Conservation (phyloP, 2,888 invertebrate species). For the Kuschelorhynchus macadamiae region DNA sequence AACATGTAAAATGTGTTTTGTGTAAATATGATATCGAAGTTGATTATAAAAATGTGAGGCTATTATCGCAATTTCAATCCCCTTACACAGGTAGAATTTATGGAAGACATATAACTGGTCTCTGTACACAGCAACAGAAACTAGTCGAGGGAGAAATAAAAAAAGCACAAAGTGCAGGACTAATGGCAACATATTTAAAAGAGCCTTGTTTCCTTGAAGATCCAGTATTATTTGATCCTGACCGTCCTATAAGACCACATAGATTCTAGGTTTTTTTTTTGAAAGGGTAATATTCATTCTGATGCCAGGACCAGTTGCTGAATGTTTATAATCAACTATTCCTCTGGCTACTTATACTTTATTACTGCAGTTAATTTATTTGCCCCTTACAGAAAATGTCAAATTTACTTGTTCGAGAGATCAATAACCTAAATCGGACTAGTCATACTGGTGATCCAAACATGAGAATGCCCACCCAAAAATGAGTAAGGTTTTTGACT, state of each 20-base stretch:
- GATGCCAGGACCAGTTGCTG: too few relatives aligned
- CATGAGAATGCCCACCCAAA: too few relatives aligned
- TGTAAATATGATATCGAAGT: conserved; percentile 87
- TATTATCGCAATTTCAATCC: conserved; percentile 96
- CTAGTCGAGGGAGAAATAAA: conserved; percentile 80
- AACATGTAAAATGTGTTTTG: conserved; percentile 81
- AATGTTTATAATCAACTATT: too few relatives aligned
- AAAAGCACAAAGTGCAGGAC: conserved; percentile 83
- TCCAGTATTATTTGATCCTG: conserved; percentile 92
- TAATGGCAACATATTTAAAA: conserved; percentile 89
- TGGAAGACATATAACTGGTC: conserved; percentile 92
- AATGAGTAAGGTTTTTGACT: too few relatives aligned
- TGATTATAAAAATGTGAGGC: conserved; percentile 91
- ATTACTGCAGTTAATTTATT: too few relatives aligned
- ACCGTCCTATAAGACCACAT: conserved; percentile 85
- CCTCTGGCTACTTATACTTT: too few relatives aligned
- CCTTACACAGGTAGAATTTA: conserved; percentile 94
- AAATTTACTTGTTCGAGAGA: too few relatives aligned
- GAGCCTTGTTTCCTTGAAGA: conserved; percentile 85
- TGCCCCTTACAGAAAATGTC: too few relatives aligned
- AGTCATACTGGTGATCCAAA: too few relatives aligned
- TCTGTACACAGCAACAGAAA: conserved; percentile 87
- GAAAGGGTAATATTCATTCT: too few relatives aligned
- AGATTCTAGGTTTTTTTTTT: conserved; percentile 73
- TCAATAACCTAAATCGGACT: too few relatives aligned